phyloP scores from a whole-genome alignment of 2,113 vertebrate genomes.

The Casuarius casuarius region DNA sequence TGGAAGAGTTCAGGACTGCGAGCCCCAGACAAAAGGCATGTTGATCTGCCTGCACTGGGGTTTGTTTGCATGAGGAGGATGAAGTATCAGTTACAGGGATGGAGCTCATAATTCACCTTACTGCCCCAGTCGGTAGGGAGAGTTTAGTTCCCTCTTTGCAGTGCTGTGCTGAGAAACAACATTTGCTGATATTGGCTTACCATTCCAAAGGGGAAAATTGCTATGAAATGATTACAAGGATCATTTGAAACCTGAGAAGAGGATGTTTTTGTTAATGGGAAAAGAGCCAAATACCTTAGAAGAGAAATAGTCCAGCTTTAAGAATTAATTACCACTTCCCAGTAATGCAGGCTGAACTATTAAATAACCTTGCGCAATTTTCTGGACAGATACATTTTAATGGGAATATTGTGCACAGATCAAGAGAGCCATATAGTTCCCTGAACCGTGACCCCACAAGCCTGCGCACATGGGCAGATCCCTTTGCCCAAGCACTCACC shows the following conservation, averaged over 20 bases:
- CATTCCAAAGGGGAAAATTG: background rate
- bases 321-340: slow-evolving; percentile 29
- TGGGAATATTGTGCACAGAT: background rate
- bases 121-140: background rate
- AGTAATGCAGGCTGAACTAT: background rate
- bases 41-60: rapidly evolving
- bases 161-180: background rate
- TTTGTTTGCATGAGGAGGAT: background rate
- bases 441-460: background rate
- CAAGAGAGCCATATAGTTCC: background rate
- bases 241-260: background rate
- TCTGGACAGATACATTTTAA: background rate
- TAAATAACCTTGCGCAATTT: slow-evolving; percentile 7
- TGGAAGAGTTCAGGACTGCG: background rate
- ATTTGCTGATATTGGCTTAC: background rate
- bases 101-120: background rate
- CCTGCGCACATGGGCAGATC: background rate
- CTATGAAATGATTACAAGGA: background rate
- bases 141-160: background rate
- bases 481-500: background rate
- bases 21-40: background rate
- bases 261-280: background rate
- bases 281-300: slow-evolving; percentile 31
- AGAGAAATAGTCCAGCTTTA: background rate
- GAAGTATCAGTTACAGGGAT: background rate